Evolutionary conservation across 2,113 vertebrate genomes (phyloP).

Genomic region (Albula goreensis): DNA sequence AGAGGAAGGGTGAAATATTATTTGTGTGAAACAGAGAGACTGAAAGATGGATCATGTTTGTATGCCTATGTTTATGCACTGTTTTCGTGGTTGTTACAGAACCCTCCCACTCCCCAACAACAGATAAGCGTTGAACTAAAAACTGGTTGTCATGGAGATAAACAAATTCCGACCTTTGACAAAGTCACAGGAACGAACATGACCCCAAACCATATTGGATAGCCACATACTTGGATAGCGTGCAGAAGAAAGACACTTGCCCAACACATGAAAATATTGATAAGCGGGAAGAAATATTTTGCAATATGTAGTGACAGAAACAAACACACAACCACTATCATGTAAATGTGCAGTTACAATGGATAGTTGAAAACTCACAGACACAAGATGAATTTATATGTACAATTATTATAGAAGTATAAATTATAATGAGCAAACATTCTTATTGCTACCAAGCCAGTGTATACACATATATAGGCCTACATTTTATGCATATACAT

Average conservation of each 20-base stretch:
- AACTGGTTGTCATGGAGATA: slow-evolving; percentile 62
- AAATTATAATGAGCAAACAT: too few relatives aligned
- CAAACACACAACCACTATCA: not conserved
- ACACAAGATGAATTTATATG: too few relatives aligned
- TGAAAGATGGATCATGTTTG: not conserved
- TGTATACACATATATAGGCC: too few relatives aligned
- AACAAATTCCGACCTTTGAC: slow-evolving; percentile 49
- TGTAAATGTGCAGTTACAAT: too few relatives aligned
- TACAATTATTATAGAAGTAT: too few relatives aligned
- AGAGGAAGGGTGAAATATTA: not conserved
- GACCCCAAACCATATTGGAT: slow-evolving; percentile 10
- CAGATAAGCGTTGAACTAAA: slow-evolving; percentile 31
- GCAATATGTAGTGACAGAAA: not conserved
- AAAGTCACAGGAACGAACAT: slow-evolving; percentile 7
- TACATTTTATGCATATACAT: too few relatives aligned
- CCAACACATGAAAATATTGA: not conserved
- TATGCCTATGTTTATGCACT: not conserved
- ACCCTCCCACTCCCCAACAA: slow-evolving; percentile 43
- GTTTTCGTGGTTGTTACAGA: not conserved
- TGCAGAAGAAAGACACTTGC: not conserved
- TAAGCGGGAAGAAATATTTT: not conserved
- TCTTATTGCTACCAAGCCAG: too few relatives aligned
- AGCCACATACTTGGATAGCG: not conserved
- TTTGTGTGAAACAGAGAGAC: too few relatives aligned
- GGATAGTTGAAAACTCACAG: too few relatives aligned